Conservation (phyloP, 2,797 vertebrate species). For the Tauraco hartlaubi region DNA sequence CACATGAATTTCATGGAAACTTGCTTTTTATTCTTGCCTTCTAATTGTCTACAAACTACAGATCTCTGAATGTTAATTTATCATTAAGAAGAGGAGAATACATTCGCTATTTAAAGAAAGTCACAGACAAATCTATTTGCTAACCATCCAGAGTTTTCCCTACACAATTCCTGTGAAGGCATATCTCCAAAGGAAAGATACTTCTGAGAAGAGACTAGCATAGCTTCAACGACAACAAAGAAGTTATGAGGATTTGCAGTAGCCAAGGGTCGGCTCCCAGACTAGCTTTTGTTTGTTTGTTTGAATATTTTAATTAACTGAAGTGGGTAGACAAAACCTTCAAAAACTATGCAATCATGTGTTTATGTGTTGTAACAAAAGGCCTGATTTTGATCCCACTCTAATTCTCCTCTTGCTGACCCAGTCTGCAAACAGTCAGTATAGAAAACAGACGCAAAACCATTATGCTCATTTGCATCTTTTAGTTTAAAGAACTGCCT, state of each 20-base stretch:
- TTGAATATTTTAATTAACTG: slow-evolving; percentile 23
- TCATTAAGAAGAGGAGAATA: neutral
- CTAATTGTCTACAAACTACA: neutral
- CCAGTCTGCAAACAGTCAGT: neutral
- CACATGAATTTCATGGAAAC: neutral
- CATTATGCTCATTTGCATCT: neutral
- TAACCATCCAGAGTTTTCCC: neutral
- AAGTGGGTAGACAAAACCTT: neutral
- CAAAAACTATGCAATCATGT: neutral
- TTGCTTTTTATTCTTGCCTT: neutral
- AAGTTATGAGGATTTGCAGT: neutral
- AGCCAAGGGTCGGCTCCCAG: neutral
- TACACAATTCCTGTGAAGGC: neutral
- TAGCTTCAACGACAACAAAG: neutral
- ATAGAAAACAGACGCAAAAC: neutral
- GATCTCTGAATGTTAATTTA: neutral
- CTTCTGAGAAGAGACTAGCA: neutral
- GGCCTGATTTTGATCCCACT: slow-evolving; percentile 12
- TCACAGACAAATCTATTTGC: neutral
- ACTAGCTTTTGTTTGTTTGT: slow-evolving; percentile 4
- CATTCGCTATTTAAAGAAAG: neutral
- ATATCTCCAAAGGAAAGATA: neutral
- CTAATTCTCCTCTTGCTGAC: neutral
- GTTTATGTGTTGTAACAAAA: slow-evolving; percentile 9
- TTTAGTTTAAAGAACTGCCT: neutral